These are phyloP conservation scores for Eurytoma adleriae DNA, from an alignment of 2,888 invertebrate genomes.

Conservation along the genomic window DNA sequence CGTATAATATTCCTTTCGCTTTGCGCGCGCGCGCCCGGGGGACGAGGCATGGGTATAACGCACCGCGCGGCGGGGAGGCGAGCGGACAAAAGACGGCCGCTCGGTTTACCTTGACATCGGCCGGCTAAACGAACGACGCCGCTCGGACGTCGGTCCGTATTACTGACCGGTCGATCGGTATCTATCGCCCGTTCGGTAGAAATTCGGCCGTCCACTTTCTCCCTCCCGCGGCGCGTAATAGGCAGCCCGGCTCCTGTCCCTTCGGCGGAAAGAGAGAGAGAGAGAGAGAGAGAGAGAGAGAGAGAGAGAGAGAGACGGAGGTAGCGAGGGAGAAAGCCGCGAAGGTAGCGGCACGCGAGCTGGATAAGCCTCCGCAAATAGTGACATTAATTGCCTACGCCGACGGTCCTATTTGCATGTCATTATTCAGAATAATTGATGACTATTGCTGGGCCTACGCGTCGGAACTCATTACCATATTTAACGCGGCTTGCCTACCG, in stretches of 20 bases:
- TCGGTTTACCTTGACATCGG: constrained; percentile 1
- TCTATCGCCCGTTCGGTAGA: too few relatives aligned
- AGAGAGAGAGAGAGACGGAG: background rate
- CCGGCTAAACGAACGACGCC: background rate
- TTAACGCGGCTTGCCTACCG: constrained; percentile 60
- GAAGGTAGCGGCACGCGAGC: constrained; percentile 59
- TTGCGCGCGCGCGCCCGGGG: background rate
- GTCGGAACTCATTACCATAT: constrained; percentile 72
- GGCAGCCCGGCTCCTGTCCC: background rate
- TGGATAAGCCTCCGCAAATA: constrained; percentile 72
- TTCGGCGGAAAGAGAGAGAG: background rate
- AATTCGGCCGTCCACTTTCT: background rate
- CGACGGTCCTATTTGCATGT: constrained; percentile 71
- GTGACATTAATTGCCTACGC: constrained; percentile 73
- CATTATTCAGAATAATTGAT: constrained; percentile 75
- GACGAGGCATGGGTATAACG: background rate
- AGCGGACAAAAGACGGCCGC: background rate
- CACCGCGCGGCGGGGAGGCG: background rate
- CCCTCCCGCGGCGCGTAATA: constrained; percentile 4
- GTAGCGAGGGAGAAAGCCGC: background rate
- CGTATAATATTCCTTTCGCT: constrained; percentile 29
- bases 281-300: background rate
- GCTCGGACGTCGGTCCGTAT: constrained; percentile 52
- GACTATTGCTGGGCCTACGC: constrained; percentile 69
- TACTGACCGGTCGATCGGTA: constrained; percentile 64